A percentile compares a stretch with the other conserved stretches of the same genome.
Evolutionary conservation across 64 coral and sea anemone species (phyloP).

Genomic region (Pachyseris speciosa): DNA sequence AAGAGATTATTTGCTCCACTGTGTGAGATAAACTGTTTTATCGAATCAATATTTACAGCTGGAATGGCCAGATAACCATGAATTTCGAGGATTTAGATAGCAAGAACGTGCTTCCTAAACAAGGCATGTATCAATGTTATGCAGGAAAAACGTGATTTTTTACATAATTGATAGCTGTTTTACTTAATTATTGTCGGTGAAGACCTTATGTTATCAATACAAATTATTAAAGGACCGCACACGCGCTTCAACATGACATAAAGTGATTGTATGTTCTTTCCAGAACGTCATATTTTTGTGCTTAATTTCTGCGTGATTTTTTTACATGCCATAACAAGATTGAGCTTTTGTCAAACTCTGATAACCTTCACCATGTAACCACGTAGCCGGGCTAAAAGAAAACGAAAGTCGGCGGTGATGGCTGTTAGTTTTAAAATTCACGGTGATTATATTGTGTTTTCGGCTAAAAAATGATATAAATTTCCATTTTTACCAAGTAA

Average conservation of each 20-base stretch:
- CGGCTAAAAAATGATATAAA: too few relatives aligned
- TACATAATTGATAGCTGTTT: too few relatives aligned
- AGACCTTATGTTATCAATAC: not conserved
- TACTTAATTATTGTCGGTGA: not conserved
- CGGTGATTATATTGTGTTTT: too few relatives aligned
- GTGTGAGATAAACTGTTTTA: not conserved
- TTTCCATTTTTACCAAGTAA: too few relatives aligned
- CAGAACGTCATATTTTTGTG: not conserved
- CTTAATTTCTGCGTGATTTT: not conserved
- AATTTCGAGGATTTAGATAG: not conserved
- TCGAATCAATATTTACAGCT: conserved; percentile 29
- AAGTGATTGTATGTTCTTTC: not conserved
- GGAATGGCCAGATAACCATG: not conserved
- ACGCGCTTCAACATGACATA: too few relatives aligned
- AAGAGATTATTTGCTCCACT: not conserved
- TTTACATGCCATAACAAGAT: not conserved
- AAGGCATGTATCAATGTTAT: too few relatives aligned
- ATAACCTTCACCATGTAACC: not conserved
- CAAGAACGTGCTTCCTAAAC: not conserved
- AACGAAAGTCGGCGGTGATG: too few relatives aligned
- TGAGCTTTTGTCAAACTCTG: not conserved
- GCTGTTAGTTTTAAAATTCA: too few relatives aligned
- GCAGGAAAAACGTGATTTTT: too few relatives aligned
- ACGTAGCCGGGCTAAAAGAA: too few relatives aligned
- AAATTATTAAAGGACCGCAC: not conserved